These are phyloP conservation scores for Okapia johnstoni DNA, from an alignment of 2,113 vertebrate species.

Conservation along the genomic window DNA sequence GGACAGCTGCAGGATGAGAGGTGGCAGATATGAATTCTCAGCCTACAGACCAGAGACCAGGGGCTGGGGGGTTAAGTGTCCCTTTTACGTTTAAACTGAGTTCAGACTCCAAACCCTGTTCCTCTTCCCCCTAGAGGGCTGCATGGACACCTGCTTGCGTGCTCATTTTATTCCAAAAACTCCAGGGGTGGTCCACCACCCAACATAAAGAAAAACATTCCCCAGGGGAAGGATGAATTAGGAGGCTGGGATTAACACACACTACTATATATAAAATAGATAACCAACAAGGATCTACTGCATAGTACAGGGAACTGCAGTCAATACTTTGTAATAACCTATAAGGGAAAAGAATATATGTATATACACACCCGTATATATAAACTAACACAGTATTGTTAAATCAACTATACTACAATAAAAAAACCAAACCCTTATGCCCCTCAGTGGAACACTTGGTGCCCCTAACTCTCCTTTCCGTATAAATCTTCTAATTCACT, in stretches of 20 bases:
- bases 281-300: background rate
- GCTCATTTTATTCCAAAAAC: background rate
- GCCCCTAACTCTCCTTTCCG: background rate
- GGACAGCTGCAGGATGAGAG: background rate
- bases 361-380: background rate
- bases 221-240: background rate
- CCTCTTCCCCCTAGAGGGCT: background rate
- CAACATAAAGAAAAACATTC: background rate
- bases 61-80: background rate
- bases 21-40: fast-evolving
- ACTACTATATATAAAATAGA: background rate
- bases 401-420: background rate
- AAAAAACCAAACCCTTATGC: background rate
- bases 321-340: background rate
- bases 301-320: background rate
- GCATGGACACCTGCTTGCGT: fast-evolving
- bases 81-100: fast-evolving
- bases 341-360: background rate
- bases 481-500: fast-evolving
- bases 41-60: background rate
- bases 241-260: background rate
- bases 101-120: background rate
- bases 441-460: background rate
- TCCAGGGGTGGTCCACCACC: too few species aligned
- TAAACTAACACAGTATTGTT: background rate